A percentile compares a stretch with the other conserved stretches of the same genome.
These are phyloP conservation scores for Diabrotica undecimpunctata DNA, from an alignment of 1,140 invertebrate genomes.

Conservation along the genomic window DNA sequence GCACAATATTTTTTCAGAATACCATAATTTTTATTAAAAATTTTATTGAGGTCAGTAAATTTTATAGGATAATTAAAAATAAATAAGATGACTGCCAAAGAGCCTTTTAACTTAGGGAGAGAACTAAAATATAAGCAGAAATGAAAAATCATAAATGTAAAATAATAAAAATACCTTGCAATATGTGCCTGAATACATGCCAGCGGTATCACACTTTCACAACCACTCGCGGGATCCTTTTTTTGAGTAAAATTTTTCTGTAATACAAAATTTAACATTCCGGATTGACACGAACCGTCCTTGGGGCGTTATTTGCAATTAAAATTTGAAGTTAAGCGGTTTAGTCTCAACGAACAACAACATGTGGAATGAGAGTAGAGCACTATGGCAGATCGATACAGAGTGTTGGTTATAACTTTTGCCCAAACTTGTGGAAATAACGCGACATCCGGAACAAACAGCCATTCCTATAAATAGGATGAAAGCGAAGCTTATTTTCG, in stretches of 20 bases:
- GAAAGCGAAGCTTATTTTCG: conserved; percentile 6
- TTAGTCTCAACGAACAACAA: conserved; percentile 4
- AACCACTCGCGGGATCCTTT: conserved; percentile 21
- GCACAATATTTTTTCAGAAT: no score
- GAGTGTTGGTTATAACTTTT: conserved; percentile 10
- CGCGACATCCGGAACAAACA: conserved; percentile 2
- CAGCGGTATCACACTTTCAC: conserved; percentile 24
- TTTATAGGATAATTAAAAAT: no score
- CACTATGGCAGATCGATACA: conserved; percentile 10
- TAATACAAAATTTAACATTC: conserved; percentile 31
- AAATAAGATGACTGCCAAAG: no score
- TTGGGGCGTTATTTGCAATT: conserved; percentile 4
- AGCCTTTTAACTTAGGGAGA: no score
- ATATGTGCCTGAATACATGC: conserved; percentile 30
- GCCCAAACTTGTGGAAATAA: conserved; percentile 4
- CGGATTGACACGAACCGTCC: neutral
- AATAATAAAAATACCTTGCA: conserved; percentile 3
- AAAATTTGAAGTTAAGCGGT: conserved; percentile 10
- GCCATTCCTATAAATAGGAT: conserved; percentile 10
- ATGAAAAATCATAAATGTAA: no score
- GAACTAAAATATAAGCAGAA: no score
- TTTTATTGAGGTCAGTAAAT: no score
- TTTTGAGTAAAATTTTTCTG: conserved; percentile 30
- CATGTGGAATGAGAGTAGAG: neutral
- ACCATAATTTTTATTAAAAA: no score